Base-by-base conservation (phyloP, 2,888 invertebrate species). In the Diabrotica balteata region DNA sequence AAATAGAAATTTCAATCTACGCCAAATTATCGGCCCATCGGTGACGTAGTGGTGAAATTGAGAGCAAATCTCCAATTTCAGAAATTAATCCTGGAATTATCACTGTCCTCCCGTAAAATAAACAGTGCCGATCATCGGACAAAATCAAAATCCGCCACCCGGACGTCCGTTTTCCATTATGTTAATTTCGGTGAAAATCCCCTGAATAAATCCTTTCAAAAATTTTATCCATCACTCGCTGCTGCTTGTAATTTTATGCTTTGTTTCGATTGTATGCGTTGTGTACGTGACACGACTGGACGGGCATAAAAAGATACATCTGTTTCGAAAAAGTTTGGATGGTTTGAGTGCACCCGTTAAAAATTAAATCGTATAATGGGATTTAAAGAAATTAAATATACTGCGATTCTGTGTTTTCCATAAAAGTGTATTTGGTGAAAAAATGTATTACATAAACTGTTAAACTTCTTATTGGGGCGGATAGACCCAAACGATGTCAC, bases 171-270 rank as follows among this genome's bases (percentile, higher is more conserved):
- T 67, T 58, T 72, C 67, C 68, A 63, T 70, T 72, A 72, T 68
- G 67, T 69, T 72, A 67, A 72, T 72, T 72, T 69, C 68, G 58
- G 61, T 61, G 60, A 61, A 67, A 70, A 70, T 65, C 70, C 49
- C 57, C 57, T 58, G 60, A 61, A 67, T 54, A 67, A 67, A 64
- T 67, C 64, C 62, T 44, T 44, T 55, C 46, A 46, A 61, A 61
- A 52, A 52, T 44, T 60, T 10, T 59, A 10, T 11, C 49, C 50
- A n/a, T 43, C 49, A 11, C 59, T 51, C 49, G 32, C 32, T 32
- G 32, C 57, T 55, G 62, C 67, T 61, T 71, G 66, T 67, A 69
- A 71, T 71, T 71, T 71, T 59, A 65, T 64, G 64, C 62, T 63
- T 69, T 71, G 65, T 65, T 65, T 65, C 67, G 62, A 66, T 62